Base-by-base conservation (phyloP, 2,888 invertebrate species). In the Balanococcus diminutus region DNA sequence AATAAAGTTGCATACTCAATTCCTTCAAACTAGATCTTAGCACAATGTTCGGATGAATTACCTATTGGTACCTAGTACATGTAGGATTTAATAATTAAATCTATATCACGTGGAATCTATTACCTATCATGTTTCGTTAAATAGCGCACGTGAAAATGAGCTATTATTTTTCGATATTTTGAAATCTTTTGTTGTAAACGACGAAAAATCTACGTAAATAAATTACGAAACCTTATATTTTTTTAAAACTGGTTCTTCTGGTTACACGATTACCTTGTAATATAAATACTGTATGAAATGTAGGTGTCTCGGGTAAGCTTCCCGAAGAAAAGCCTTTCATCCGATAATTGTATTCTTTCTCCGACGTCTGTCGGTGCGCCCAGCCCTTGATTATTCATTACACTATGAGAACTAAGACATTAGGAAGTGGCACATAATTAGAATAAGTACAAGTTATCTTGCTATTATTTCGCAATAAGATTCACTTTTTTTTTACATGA, bases 261-360 rank as follows among this genome's bases (percentile, higher is more conserved):
- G 67, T 67, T 67, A 67, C 28, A 28, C 28, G 67, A 67, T 67
- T 67, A 67, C 67, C 67, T 67, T 67, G 67, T 67, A 67, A 31
- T 28, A 67, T 67, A 28, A 67, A 67, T 67, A 67, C 28, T 28
- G 67, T 16, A 67, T 28, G 67, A 67, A 67, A 67, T 28, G 67
- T 67, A 67, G 67, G 28, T 28, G 67, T 67, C 28, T 28, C 14
- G 28, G 28, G 28, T 22, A 28, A 25, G 28, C 67, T 67, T 67
- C 67, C 28, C 67, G 67, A 67, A 67, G 28, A 67, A 67, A 67
- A 67, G 67, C 67, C 28, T 28, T 67, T 67, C 67, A 16, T 67
- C 6, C 14, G 19, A 67, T 67, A 28, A 56, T 56, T 56, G 56
- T 28, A 67, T 31, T 67, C 28, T 67, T 67, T 67, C 56, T 22